These are phyloP conservation scores for Drosophila mimica DNA, from an alignment of 2,888 invertebrate genomes.

Conservation along the genomic window DNA sequence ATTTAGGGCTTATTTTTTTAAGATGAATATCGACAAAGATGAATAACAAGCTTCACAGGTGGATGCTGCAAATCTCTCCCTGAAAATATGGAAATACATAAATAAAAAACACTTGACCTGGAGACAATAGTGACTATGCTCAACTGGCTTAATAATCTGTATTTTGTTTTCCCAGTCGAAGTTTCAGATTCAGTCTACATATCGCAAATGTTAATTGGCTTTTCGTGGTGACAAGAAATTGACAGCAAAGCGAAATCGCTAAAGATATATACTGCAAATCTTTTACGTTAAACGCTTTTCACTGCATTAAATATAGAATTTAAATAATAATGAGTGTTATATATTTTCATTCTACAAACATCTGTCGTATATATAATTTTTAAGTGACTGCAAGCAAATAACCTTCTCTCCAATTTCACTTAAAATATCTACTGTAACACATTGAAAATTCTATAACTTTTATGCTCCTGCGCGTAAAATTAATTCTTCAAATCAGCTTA, in stretches of 20 bases:
- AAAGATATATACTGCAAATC: background rate
- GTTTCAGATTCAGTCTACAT: no score
- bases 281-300: background rate
- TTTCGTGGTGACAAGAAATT: background rate
- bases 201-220: background rate
- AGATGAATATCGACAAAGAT: background rate
- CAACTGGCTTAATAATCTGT: background rate
- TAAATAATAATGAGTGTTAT: background rate
- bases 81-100: background rate
- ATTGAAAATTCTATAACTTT: background rate
- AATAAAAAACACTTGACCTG: background rate
- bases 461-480: constrained; percentile 17
- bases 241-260: background rate
- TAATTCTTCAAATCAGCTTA: constrained; percentile 28
- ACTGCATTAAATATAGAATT: background rate
- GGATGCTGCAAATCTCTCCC: background rate
- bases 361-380: background rate
- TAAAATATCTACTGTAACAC: constrained; percentile 5
- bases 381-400: background rate
- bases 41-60: background rate
- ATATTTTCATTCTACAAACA: background rate
- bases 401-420: background rate
- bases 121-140: background rate
- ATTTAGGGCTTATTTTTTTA: background rate
- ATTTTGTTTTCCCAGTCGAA: background rate